Evolutionary conservation across 1,140 invertebrate species (phyloP), one percentile per base, ranked within the genome.

Genomic region (Aphis craccivora): DNA sequence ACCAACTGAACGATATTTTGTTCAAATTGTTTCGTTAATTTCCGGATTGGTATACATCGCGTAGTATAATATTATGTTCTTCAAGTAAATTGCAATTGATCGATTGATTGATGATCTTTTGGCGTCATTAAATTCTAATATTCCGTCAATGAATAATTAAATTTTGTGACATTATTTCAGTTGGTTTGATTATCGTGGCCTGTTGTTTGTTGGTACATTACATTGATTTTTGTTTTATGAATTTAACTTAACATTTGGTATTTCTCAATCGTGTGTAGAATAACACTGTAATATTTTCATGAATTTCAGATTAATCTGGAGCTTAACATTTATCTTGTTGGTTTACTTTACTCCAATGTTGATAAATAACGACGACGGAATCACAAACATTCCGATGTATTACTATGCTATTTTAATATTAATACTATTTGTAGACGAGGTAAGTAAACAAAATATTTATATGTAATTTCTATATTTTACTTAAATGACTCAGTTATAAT

Each of bases 401-500:
- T 90, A 90, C 25, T 90, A 90, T n/a, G 53, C 7, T 3, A n/a
- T 60, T 60, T 90, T 90, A 60, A 60, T n/a, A 60, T 60, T 90
- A 5, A 30, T 90, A 90, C 14, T 90, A 30, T 40, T 35, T 9
- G 23, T 90, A 90, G 51, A 90, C 4, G 51, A 90, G 23, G 88
- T 90, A 55, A 90, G 88, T n/a, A 76, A 76, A 76, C 30, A 76
- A n/a, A 5, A 76, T 76, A 1, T n/a, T 76, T 76, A n/a, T n/a
- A 76, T 14, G n/a, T 76, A 76, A 76, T 76, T 76, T 76, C 14
- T 76, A 76, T 30, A 76, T 18, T 76, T 76, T 14, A 76, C 60
- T 76, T 76, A 76, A 76, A 76, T n/a, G 60, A 14, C 60, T 67
- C n/a, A n/a, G 30, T 67, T 14, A 67, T 67, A 67, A n/a, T n/a